Percentiles rank a stretch among this genome's conserved stretches.
phyloP scores from a whole-genome alignment of 2,113 vertebrate species.

The Electrona antarctica region DNA sequence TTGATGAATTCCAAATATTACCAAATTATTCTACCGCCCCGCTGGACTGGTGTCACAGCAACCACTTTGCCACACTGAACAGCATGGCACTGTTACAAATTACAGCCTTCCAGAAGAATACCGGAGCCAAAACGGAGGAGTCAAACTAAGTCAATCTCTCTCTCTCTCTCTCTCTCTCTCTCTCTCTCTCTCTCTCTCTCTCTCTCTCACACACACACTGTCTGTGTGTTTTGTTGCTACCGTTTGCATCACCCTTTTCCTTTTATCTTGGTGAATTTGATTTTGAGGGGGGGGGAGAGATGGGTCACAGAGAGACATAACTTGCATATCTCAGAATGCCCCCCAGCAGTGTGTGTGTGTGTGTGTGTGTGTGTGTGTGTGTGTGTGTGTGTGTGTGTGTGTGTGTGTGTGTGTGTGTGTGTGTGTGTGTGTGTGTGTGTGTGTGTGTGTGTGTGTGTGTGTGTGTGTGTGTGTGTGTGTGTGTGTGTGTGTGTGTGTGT shows the following conservation, averaged over 20 bases:
- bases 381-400: too few species aligned
- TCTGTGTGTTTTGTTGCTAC: constrained; percentile 55
- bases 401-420: too few species aligned
- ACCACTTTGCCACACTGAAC: too few species aligned
- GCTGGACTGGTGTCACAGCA: too few species aligned
- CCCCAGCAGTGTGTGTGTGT: too few species aligned
- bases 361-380: background rate
- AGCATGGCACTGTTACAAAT: too few species aligned
- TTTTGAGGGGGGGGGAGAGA: background rate
- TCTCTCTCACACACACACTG: background rate
- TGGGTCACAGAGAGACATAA: too few species aligned
- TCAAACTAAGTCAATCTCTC: background rate
- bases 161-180: constrained; percentile 1
- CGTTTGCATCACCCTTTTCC: constrained; percentile 74
- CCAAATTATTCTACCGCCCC: too few species aligned
- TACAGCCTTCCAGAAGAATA: too few species aligned
- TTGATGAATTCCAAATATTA: too few species aligned
- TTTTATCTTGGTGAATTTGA: constrained; percentile 41
- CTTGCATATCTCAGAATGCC: too few species aligned
- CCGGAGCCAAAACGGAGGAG: too few species aligned
- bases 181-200: constrained; percentile 11
- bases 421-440: background rate
- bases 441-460: background rate
- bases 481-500: background rate
- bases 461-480: background rate